These are phyloP conservation scores for Lycaena phlaeas DNA, from an alignment of 2,888 invertebrate species.

Conservation along the genomic window DNA sequence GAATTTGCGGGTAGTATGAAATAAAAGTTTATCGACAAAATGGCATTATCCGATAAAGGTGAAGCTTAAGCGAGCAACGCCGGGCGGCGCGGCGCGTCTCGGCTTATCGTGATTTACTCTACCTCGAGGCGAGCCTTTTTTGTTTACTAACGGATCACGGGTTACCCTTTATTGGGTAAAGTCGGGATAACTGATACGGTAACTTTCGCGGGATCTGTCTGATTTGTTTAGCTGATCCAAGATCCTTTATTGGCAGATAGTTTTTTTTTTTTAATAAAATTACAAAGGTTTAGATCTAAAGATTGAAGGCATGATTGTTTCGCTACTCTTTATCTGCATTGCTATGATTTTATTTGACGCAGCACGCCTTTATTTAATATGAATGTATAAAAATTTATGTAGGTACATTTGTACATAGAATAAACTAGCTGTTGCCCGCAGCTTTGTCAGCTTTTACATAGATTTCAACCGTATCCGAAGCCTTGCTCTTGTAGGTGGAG, in stretches of 20 bases:
- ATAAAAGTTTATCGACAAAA: slow-evolving; percentile 11
- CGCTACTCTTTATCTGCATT: no score
- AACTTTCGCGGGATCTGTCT: slow-evolving; percentile 52
- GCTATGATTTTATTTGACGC: no score
- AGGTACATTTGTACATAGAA: no score
- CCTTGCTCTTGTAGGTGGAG: no score
- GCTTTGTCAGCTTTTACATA: no score
- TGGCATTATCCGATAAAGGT: slow-evolving; percentile 24
- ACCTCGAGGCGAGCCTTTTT: slow-evolving; percentile 50
- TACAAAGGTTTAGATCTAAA: background rate
- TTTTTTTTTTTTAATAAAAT: slow-evolving; percentile 25
- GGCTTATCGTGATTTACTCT: slow-evolving; percentile 67
- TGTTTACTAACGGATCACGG: slow-evolving; percentile 70
- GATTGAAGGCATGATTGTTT: no score
- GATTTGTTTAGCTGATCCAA: slow-evolving; percentile 4
- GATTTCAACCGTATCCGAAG: no score
- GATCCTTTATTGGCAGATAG: slow-evolving; percentile 16
- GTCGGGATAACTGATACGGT: slow-evolving; percentile 65
- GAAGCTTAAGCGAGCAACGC: slow-evolving; percentile 23
- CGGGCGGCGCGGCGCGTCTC: slow-evolving; percentile 20
- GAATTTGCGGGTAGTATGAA: no score
- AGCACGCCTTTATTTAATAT: no score
- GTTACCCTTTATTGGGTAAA: slow-evolving; percentile 69
- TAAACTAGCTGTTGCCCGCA: no score
- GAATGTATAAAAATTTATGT: no score